phyloP scores from a whole-genome alignment of 1,140 invertebrate species.

The Caerostris darwini region DNA sequence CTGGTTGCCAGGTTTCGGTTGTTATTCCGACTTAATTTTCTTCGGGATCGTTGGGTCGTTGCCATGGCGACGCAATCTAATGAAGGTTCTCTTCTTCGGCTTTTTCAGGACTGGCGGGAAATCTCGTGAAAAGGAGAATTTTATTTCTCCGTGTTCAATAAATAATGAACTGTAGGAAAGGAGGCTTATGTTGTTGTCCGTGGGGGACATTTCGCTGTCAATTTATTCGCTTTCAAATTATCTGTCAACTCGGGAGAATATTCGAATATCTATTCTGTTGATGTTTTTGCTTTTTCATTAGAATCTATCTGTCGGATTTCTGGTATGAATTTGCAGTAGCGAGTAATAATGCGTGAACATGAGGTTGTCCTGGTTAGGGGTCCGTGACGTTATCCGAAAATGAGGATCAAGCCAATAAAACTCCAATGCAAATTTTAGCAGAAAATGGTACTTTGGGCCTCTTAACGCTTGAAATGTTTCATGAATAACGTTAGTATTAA shows the following conservation, averaged over 20 bases:
- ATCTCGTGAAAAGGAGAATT: not conserved
- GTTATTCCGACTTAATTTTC: conserved; percentile 63
- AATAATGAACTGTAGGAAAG: not conserved
- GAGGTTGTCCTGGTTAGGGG: too few relatives aligned
- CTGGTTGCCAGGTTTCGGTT: conserved; percentile 55
- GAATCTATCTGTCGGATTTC: too few relatives aligned
- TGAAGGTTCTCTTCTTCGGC: not conserved
- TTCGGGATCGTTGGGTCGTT: not conserved
- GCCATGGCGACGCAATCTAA: conserved; percentile 45
- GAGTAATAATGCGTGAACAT: too few relatives aligned
- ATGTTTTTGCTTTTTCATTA: too few relatives aligned
- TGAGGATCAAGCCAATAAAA: too few relatives aligned
- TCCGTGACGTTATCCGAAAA: too few relatives aligned
- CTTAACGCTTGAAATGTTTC: too few relatives aligned
- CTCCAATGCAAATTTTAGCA: too few relatives aligned
- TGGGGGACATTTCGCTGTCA: not conserved
- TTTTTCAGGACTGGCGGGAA: not conserved
- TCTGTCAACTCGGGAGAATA: not conserved
- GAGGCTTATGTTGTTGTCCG: not conserved
- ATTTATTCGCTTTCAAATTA: not conserved
- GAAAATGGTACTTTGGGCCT: too few relatives aligned
- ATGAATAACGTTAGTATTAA: too few relatives aligned
- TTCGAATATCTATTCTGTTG: too few relatives aligned
- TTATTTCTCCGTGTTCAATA: conserved; percentile 6
- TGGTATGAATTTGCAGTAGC: too few relatives aligned